Percentiles rank a stretch among this genome's conserved stretches.
Evolutionary conservation across 2,797 vertebrate species (phyloP).

Genomic region (Macropus fuliginosus): DNA sequence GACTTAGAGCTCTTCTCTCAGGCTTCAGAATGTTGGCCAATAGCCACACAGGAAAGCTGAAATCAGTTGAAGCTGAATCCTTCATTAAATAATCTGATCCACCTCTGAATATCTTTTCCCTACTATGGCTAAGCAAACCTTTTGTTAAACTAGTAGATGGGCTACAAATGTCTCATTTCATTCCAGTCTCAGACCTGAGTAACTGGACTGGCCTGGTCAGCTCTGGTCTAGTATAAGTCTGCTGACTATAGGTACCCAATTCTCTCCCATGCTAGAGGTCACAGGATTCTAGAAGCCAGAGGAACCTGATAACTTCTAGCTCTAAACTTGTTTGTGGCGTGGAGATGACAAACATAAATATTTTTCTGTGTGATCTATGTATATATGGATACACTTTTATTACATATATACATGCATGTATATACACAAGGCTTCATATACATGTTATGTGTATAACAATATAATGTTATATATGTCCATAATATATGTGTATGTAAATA

Average conservation of each 20-base stretch:
- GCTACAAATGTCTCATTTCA: not conserved
- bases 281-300: not conserved
- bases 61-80: not conserved
- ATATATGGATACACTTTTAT: not conserved
- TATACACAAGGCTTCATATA: not conserved
- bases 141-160: not conserved
- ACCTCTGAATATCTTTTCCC: not conserved
- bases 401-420: not conserved
- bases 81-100: not conserved
- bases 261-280: not conserved
- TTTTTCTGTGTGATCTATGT: not conserved
- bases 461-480: not conserved
- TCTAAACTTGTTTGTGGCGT: not conserved
- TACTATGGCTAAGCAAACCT: not conserved
- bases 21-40: not conserved
- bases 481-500: not conserved
- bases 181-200: not conserved
- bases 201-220: not conserved
- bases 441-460: not conserved
- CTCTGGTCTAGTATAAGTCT: not conserved
- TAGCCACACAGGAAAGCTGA: not conserved
- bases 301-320: not conserved
- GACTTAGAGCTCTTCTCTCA: not conserved
- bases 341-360: not conserved
- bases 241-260: not conserved